These are phyloP conservation scores for Calliphora vomitoria DNA, from an alignment of 2,888 invertebrate genomes.

Conservation along the genomic window DNA sequence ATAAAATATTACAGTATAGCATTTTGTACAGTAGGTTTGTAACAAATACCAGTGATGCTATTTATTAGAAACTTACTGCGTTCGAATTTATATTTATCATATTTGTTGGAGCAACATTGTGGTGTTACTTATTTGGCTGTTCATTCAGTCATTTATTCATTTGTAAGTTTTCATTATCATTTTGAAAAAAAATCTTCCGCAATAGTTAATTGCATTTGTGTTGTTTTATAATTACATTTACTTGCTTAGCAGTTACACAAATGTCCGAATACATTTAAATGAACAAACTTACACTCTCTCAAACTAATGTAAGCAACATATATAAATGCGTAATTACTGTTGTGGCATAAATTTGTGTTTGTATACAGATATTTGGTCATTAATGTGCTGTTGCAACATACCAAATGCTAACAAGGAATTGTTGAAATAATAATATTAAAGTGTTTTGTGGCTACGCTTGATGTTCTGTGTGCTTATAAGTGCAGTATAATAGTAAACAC, in stretches of 20 bases:
- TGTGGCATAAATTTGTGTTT: conserved; percentile 15
- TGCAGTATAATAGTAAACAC: not conserved
- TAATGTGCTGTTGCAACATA: conserved; percentile 18
- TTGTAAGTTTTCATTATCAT: conserved; percentile 9
- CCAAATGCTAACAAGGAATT: conserved; percentile 37
- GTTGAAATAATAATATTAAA: conserved; percentile 36
- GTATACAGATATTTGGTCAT: not conserved
- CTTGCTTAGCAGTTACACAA: conserved; percentile 26
- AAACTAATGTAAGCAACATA: not conserved
- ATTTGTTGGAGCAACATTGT: not conserved
- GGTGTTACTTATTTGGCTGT: not conserved
- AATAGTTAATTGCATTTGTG: conserved; percentile 56
- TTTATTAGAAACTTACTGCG: too few relatives aligned
- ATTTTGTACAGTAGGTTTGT: too few relatives aligned
- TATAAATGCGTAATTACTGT: conserved; percentile 15
- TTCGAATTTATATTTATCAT: too few relatives aligned
- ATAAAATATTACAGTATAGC: too few relatives aligned
- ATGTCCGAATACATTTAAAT: conserved; percentile 16
- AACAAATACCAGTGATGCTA: too few relatives aligned
- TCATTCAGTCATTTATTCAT: not conserved
- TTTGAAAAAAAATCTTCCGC: conserved; percentile 25
- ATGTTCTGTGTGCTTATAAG: not conserved
- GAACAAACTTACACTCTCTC: not conserved
- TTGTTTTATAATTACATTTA: conserved; percentile 51
- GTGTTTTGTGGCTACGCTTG: conserved; percentile 6